phyloP scores from a whole-genome alignment of 2,888 invertebrate genomes.

The Syritta pipiens region DNA sequence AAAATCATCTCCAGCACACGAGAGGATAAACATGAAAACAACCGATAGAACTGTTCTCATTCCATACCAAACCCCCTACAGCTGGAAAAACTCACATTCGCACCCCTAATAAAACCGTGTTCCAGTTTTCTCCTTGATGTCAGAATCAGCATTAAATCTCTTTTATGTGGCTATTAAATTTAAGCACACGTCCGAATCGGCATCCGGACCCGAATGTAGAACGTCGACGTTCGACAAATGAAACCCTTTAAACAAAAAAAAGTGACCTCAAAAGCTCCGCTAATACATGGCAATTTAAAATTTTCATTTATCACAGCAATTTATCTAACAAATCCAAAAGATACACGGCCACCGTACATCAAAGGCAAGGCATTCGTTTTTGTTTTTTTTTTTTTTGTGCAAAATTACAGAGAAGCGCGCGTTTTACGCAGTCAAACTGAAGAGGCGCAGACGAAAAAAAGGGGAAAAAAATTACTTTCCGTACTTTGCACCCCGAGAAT shows the following conservation, averaged over 20 bases:
- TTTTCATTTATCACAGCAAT: slow-evolving; percentile 22
- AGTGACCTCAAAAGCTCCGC: slow-evolving; percentile 24
- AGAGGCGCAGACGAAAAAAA: too few species aligned
- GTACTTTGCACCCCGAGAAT: background rate
- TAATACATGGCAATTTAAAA: slow-evolving; percentile 6
- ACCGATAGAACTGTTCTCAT: too few species aligned
- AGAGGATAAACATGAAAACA: too few species aligned
- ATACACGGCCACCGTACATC: background rate
- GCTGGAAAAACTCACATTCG: too few species aligned
- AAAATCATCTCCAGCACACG: too few species aligned
- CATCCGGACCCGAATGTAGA: too few species aligned
- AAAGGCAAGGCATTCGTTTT: slow-evolving; percentile 1
- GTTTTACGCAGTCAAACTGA: slow-evolving; percentile 7
- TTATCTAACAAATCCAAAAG: slow-evolving; percentile 29
- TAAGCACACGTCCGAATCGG: background rate
- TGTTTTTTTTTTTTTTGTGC: slow-evolving; percentile 5
- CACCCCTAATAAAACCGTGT: too few species aligned
- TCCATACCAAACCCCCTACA: too few species aligned
- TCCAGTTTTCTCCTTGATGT: too few species aligned
- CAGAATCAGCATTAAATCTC: background rate
- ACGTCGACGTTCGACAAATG: too few species aligned
- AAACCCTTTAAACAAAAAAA: slow-evolving; percentile 10
- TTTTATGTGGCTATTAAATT: background rate
- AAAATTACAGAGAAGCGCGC: background rate
- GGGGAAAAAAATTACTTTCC: slow-evolving; percentile 6